Conservation (phyloP, 2,113 vertebrate genomes). For the Microtus pennsylvanicus region DNA sequence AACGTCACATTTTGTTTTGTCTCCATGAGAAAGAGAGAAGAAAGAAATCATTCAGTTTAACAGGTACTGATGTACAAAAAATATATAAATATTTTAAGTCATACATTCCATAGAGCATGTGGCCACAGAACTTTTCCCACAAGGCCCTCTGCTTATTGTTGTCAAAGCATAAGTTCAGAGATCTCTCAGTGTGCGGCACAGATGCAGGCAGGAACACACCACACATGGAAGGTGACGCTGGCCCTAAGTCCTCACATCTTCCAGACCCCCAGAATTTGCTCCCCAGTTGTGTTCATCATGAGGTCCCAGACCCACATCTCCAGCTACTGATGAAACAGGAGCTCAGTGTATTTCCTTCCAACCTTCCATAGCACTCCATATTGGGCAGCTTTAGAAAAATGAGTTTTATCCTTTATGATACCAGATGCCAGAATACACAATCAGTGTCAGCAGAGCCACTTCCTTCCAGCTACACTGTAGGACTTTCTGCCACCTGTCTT, state of each 20-base stretch:
- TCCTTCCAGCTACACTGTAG: neutral
- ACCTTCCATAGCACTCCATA: rapidly evolving
- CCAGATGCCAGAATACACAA: neutral
- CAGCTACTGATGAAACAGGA: neutral
- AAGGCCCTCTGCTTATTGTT: neutral
- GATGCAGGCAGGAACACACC: neutral
- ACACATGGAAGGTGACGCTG: neutral
- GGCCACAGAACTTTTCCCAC: neutral
- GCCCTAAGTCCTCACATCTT: rapidly evolving
- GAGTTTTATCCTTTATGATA: neutral
- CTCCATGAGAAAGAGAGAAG: neutral
- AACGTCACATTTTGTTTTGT: slow-evolving; percentile 61
- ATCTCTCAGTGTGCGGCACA: no score
- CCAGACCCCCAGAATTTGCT: neutral
- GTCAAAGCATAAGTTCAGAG: no score
- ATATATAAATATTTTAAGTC: neutral
- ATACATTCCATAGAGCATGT: neutral
- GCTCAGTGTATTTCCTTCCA: neutral
- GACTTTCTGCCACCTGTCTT: no score
- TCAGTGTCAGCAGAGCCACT: rapidly evolving
- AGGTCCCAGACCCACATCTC: rapidly evolving
- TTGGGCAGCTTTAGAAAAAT: rapidly evolving
- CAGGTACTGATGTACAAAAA: neutral
- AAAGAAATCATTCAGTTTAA: neutral
- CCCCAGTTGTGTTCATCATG: rapidly evolving